phyloP scores from a whole-genome alignment of 1,140 invertebrate genomes.

The Chrysoperla carnea region DNA sequence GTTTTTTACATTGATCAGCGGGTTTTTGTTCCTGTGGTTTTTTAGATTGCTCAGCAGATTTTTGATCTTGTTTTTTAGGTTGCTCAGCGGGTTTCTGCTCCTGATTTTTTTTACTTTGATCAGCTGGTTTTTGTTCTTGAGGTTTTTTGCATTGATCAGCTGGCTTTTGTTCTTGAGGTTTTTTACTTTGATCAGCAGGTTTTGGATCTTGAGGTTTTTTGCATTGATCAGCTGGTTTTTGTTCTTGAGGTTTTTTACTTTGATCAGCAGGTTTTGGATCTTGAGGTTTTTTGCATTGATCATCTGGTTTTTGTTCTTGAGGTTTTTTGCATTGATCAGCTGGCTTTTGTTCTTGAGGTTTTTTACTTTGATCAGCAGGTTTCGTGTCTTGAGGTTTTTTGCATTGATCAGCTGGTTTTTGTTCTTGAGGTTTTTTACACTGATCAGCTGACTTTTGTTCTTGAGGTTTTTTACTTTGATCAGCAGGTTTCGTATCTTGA shows the following conservation, averaged over 20 bases:
- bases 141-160: background rate
- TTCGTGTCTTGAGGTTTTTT: background rate
- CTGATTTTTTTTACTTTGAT: background rate
- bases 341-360: background rate
- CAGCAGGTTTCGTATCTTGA: background rate
- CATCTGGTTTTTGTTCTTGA: conserved; percentile 3
- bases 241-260: background rate
- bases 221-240: background rate
- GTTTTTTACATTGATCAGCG: too few relatives aligned
- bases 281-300: background rate
- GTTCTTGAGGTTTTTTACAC: background rate
- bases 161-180: background rate
- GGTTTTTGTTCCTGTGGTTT: background rate
- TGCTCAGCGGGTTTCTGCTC: conserved; percentile 2
- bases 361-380: background rate
- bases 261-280: background rate
- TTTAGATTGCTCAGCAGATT: conserved; percentile 1
- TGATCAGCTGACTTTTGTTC: background rate
- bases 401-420: conserved; percentile 1
- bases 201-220: conserved; percentile 2
- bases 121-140: background rate
- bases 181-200: background rate
- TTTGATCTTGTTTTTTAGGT: conserved; percentile 1
- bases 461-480: background rate
- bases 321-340: background rate